These are phyloP conservation scores for Heterodera filipjevi DNA, from an alignment of 2,888 invertebrate genomes.

Conservation along the genomic window DNA sequence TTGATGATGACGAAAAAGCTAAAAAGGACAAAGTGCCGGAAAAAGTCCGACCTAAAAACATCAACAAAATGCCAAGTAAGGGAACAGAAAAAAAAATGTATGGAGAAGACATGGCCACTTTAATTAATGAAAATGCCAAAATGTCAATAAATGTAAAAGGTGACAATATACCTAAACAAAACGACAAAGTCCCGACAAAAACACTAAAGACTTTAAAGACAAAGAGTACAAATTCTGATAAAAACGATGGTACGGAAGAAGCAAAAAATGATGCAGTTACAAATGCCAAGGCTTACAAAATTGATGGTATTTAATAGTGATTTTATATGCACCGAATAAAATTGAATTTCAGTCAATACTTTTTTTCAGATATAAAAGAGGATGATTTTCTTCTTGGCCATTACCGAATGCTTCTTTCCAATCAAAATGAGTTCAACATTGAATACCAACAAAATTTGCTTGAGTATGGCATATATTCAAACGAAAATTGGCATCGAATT, in stretches of 20 bases:
- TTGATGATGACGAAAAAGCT: too few relatives aligned
- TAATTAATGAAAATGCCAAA: neutral
- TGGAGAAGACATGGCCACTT: neutral
- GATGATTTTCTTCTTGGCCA: neutral
- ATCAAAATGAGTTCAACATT: neutral
- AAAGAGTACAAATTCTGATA: too few relatives aligned
- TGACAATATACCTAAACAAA: neutral
- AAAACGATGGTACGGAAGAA: too few relatives aligned
- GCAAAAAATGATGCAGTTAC: neutral
- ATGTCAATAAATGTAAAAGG: neutral
- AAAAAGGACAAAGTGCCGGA: too few relatives aligned
- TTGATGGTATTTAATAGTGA: neutral
- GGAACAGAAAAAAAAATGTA: too few relatives aligned
- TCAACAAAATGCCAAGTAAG: too few relatives aligned
- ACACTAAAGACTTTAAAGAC: neutral
- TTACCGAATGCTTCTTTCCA: neutral
- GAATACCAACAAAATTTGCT: neutral
- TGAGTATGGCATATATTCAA: neutral
- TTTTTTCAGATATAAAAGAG: neutral
- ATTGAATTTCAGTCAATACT: too few relatives aligned
- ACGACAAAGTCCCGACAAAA: neutral
- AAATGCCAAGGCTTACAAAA: too few relatives aligned
- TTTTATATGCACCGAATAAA: too few relatives aligned
- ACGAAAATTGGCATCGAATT: slow-evolving; percentile 6
- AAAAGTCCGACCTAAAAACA: too few relatives aligned